Evolutionary conservation across 2,888 invertebrate genomes (phyloP), one percentile per base, ranked within the genome.

Genomic region (Drosophila ezoana): DNA sequence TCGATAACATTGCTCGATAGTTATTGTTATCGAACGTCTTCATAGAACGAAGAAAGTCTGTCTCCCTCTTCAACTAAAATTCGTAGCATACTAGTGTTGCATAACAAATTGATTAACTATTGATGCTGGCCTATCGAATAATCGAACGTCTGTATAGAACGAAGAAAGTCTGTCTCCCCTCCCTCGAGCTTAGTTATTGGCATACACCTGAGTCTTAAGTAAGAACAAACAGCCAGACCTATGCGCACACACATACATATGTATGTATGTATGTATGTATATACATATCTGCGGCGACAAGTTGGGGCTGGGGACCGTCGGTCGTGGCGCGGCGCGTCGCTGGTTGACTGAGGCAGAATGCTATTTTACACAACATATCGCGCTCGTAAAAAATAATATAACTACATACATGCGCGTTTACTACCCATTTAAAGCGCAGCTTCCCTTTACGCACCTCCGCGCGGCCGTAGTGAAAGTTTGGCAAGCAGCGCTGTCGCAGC

Each of bases 371-470:
- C 79, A 86, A 85, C 82, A 85, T 86, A 87, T 87, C 76, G 87
- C 72, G 85, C 79, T 83, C 87, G 79, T 86, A 86, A 87, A 86
- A 87, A 87, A 83, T 87, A 85, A 87, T 81, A 83, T 83, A 87
- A 86, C 87, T 86, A 85, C 85, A 82, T 72, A 80, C 85, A 79
- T 69, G 79, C 81, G 81, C 81, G 73, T 68, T 83, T 77, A 81
- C 84, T 81, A 79, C 86, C 75, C 80, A 83, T 80, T 81, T 79
- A 69, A 77, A 63, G 72, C 59, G 58, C 66, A 69, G 62, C 65
- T 64, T 49, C 48, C 44, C 51, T 51, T 20, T 33, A 13, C 38
- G 3, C 32, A 32, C 43, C 11, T 14, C 8, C 44, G 2, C 51
- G 40, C 11, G 37, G 20, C 20, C 41, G 35, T 20, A 68, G 64